A percentile compares a stretch with the other conserved stretches of the same genome.
Conservation (phyloP, 1,140 invertebrate species). For the Rhizoglyphus robini region DNA sequence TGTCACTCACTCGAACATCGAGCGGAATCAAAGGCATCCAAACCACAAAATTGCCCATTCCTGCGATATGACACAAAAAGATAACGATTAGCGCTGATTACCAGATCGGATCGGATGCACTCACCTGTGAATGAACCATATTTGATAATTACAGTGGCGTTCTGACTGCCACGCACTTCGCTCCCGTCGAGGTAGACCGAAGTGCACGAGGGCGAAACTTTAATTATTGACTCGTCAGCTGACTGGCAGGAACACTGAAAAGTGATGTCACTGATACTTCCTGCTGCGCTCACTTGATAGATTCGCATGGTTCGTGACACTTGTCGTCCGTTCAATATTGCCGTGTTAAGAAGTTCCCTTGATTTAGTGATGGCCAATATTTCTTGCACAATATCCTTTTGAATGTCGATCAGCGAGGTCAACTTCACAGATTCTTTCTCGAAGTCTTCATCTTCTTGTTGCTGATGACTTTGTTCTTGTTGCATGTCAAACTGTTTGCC, state of each 20-base stretch:
- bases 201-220: conserved; percentile 90
- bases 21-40: conserved; percentile 93
- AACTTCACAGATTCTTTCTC: conserved; percentile 51
- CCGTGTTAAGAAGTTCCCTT: conserved; percentile 67
- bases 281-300: conserved; percentile 80
- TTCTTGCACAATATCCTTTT: conserved; percentile 85
- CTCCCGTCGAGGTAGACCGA: conserved; percentile 92
- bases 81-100: neutral
- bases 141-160: conserved; percentile 82
- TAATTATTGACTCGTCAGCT: conserved; percentile 85
- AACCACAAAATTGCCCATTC: conserved; percentile 62
- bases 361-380: conserved; percentile 89
- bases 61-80: neutral
- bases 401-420: conserved; percentile 67
- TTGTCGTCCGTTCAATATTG: conserved; percentile 79
- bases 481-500: neutral
- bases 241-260: conserved; percentile 87
- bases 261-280: conserved; percentile 84
- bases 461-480: conserved; percentile 41
- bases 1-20: conserved; percentile 72
- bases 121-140: conserved; percentile 79
- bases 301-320: conserved; percentile 89
- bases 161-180: conserved; percentile 82
- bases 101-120: neutral
- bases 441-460: conserved; percentile 39